phyloP scores from a whole-genome alignment of 64 coral and sea anemone genomes.

The Exaiptasia diaphana region DNA sequence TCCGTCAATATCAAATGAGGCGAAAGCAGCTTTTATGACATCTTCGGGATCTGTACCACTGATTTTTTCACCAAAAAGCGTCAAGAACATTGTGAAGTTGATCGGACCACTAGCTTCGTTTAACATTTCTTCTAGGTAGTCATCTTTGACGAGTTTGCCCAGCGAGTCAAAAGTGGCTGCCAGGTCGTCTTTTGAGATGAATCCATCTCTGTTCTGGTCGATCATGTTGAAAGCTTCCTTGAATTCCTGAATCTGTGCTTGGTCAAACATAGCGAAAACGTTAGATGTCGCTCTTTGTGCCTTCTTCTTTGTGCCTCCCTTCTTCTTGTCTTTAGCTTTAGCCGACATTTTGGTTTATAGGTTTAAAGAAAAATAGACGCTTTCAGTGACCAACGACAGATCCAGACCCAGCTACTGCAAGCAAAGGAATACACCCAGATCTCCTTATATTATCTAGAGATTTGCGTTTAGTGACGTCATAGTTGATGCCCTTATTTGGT shows the following conservation, averaged over 20 bases:
- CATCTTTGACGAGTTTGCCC: conserved; percentile 25
- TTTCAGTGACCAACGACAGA: too few relatives aligned
- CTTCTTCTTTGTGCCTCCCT: conserved; percentile 52
- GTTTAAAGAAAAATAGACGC: neutral
- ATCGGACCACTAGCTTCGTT: conserved; percentile 41
- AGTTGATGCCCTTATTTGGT: too few relatives aligned
- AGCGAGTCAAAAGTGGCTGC: conserved; percentile 50
- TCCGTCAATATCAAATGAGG: conserved; percentile 13
- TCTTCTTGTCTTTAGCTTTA: conserved; percentile 42
- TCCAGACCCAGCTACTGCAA: too few relatives aligned
- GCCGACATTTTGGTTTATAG: conserved; percentile 9
- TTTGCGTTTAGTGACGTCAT: too few relatives aligned
- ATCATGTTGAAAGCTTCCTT: conserved; percentile 69
- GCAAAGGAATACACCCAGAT: too few relatives aligned
- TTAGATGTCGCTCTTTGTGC: conserved; percentile 59
- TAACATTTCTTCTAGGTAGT: conserved; percentile 45
- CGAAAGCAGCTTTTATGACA: conserved; percentile 47
- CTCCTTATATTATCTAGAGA: too few relatives aligned
- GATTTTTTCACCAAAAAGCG: conserved; percentile 57
- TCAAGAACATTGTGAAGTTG: conserved; percentile 70
- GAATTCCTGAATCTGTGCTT: conserved; percentile 66
- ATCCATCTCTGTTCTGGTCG: conserved; percentile 57
- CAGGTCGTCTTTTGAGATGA: conserved; percentile 51
- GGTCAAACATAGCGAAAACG: conserved; percentile 68
- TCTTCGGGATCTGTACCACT: conserved; percentile 63